A percentile compares a stretch with the other conserved stretches of the same genome.
Evolutionary conservation across 2,797 vertebrate species (phyloP).

Genomic region (Liparis tanakae): DNA sequence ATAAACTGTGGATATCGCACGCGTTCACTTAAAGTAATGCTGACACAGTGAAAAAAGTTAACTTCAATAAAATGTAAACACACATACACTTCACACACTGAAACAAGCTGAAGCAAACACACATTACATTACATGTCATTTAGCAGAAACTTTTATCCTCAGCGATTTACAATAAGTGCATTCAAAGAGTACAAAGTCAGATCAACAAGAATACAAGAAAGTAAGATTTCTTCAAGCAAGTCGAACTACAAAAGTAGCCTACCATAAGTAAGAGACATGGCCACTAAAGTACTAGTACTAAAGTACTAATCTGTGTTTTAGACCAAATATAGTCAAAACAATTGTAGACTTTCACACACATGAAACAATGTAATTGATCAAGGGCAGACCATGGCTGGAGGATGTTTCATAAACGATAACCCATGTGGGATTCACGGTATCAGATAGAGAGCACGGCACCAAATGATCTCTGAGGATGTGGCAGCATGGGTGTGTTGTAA

Average conservation of each 20-base stretch:
- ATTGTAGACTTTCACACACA: background rate
- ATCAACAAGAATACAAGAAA: too few species aligned
- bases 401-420: conserved; percentile 14
- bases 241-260: too few species aligned
- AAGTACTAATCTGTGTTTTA: too few species aligned
- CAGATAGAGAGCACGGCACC: conserved; percentile 5
- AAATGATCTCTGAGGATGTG: conserved; percentile 5
- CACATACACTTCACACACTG: background rate
- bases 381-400: conserved; percentile 7
- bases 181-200: too few species aligned
- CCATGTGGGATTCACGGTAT: conserved; percentile 23
- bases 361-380: conserved; percentile 12
- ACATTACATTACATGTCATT: background rate
- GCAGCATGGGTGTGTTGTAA: background rate
- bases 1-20: background rate
- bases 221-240: too few species aligned
- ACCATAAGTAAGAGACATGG: too few species aligned
- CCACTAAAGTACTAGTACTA: too few species aligned
- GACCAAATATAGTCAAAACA: background rate
- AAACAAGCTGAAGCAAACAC: background rate
- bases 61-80: background rate
- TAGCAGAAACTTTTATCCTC: too few species aligned
- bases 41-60: background rate
- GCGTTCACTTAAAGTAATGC: conserved; percentile 3
- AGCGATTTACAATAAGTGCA: too few species aligned